These are phyloP conservation scores for Panagrolaimus sp. DNA, from an alignment of 1,140 invertebrate species.

Conservation along the genomic window DNA sequence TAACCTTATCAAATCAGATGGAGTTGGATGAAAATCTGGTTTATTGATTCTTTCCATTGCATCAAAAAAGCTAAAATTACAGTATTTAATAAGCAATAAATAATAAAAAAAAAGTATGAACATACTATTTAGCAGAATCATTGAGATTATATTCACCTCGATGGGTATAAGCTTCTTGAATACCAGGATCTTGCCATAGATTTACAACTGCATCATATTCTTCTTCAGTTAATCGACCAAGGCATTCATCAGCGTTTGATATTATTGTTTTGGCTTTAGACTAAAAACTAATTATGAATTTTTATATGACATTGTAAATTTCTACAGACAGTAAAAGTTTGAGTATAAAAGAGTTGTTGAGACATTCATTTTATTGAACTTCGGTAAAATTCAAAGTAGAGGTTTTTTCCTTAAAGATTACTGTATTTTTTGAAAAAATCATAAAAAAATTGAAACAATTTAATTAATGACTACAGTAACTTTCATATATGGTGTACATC, in stretches of 20 bases:
- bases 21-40: conserved; percentile 6
- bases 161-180: conserved; percentile 14
- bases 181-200: not conserved
- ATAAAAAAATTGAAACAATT: no score
- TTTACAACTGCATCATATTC: not conserved
- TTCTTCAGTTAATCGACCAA: not conserved
- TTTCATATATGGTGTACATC: no score
- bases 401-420: no score
- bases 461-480: no score
- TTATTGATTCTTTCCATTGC: conserved; percentile 1
- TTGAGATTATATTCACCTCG: conserved; percentile 1
- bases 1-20: conserved; percentile 8
- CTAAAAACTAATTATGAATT: no score
- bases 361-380: no score
- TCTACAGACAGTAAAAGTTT: no score
- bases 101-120: not conserved
- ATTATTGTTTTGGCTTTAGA: no score
- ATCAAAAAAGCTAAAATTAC: conserved; percentile 2
- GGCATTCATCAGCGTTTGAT: not conserved
- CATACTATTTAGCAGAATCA: conserved; percentile 18
- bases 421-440: no score
- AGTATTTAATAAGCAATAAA: not conserved
- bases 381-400: no score
- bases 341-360: no score
- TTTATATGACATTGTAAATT: no score